A percentile compares a stretch with the other conserved stretches of the same genome.
Conservation (phyloP, 2,888 invertebrate genomes). For the Caenorhabditis sp. region DNA sequence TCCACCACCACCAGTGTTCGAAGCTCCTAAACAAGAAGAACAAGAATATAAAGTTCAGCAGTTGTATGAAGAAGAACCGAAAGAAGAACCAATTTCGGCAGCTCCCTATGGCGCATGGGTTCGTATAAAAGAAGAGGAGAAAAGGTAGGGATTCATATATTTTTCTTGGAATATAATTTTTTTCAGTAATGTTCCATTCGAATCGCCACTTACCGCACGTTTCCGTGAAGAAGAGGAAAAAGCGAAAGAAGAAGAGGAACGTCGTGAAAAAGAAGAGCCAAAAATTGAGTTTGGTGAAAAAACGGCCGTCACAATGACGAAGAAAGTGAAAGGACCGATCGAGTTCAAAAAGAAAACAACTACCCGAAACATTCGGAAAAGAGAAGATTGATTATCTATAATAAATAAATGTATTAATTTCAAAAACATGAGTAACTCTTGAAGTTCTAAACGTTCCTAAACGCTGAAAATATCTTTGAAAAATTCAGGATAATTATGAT, state of each 20-base stretch:
- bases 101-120: conserved; percentile 43
- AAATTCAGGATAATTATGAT: neutral
- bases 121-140: conserved; percentile 37
- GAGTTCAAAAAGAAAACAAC: conserved; percentile 53
- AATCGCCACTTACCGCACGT: conserved; percentile 44
- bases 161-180: too few relatives aligned
- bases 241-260: conserved; percentile 19
- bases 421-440: neutral
- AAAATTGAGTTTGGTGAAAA: conserved; percentile 55
- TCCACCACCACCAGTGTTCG: conserved; percentile 5
- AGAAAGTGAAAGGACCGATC: conserved; percentile 53
- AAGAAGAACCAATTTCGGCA: neutral
- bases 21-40: conserved; percentile 7
- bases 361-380: conserved; percentile 42
- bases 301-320: conserved; percentile 45
- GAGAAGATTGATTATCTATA: conserved; percentile 42
- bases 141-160: too few relatives aligned
- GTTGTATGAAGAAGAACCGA: conserved; percentile 7
- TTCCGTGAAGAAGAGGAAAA: conserved; percentile 42
- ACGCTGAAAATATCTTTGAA: neutral
- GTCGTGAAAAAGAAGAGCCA: conserved; percentile 31
- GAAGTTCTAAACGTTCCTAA: neutral
- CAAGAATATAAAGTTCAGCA: conserved; percentile 17
- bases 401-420: neutral
- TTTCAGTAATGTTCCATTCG: conserved; percentile 25